These are phyloP conservation scores for Amblyjoppa proteus DNA, from an alignment of 2,888 invertebrate species.

Conservation along the genomic window DNA sequence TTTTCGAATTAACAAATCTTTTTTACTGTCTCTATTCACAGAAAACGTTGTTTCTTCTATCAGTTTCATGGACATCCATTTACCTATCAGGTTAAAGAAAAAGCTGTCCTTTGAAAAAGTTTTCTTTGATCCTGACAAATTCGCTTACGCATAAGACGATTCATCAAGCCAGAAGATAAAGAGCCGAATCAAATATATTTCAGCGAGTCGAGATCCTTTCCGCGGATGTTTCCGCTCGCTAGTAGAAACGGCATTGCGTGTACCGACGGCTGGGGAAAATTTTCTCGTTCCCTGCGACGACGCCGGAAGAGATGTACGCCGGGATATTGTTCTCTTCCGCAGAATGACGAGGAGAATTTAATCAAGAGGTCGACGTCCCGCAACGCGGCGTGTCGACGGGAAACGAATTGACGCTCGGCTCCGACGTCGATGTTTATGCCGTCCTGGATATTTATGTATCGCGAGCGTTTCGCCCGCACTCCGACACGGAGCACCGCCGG, in stretches of 20 bases:
- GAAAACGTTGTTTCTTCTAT: not conserved
- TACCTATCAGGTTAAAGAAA: not conserved
- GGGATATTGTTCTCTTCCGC: constrained; percentile 17
- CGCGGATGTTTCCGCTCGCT: no score
- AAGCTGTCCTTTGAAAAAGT: not conserved
- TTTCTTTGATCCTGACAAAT: no score
- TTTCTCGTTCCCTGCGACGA: not conserved
- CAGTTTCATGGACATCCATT: not conserved
- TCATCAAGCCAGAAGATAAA: no score
- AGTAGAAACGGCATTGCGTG: not conserved
- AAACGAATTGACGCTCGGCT: constrained; percentile 33
- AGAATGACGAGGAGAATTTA: constrained; percentile 35
- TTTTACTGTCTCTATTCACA: not conserved
- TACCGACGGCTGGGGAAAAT: not conserved
- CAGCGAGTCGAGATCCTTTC: not conserved
- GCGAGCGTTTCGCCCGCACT: constrained; percentile 25
- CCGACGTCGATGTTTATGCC: constrained; percentile 36
- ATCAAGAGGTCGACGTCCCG: constrained; percentile 33
- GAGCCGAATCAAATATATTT: not conserved
- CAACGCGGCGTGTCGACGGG: not conserved
- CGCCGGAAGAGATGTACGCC: not conserved
- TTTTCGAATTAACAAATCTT: no score
- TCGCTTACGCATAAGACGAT: no score
- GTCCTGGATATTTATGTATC: constrained; percentile 50
- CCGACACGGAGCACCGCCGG: constrained; percentile 4